Base-by-base conservation (phyloP, 2,113 vertebrate genomes). In the Dasyurus viverrinus region DNA sequence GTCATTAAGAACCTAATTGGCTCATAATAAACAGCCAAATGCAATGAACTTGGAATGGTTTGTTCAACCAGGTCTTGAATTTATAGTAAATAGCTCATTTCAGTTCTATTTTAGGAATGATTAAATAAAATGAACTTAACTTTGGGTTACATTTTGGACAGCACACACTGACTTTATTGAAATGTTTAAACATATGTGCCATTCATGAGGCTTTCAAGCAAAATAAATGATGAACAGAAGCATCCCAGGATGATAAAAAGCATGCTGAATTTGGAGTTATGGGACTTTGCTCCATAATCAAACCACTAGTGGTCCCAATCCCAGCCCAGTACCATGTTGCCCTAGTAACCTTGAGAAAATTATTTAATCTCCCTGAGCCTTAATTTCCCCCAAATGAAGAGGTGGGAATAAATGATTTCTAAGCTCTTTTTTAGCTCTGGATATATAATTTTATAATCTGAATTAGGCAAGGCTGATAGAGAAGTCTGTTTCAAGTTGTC, bases 91-190 rank as follows among this genome's bases (percentile, higher is more conserved):
- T 84, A 60, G 90, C 55, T 97, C 84, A 50, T 25, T 94, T 96
- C 96, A 93, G 68, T 93, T 97, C 4, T 6, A 96, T 90, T 91
- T 95, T 55, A 92, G 92, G 97, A 94, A 96, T 96, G 54, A 98
- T 97, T 95, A 98, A 94, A 36, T 27, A 95, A 94, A 95, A 89
- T 95, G 92, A 97, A 89, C 92, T 95, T 97, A 96, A 92, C 19
- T 97, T 96, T 94, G 30, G 93, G 50, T 95, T 60, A 54, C 90
- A 91, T 93, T 95, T 91, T 94, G 95, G 94, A 94, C 22, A 96
- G 53, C 50, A 95, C 90, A 96, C 93, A 53, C 91, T 55, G 92
- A 12, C 92, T 96, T 89, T 16, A 7, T 10, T n/a, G 19, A 0
- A 97, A 93, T 94, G 53, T 27, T 95, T 92, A 97, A 95, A 90